Base-by-base conservation (phyloP, 1,140 invertebrate genomes). In the Atta colombica region DNA sequence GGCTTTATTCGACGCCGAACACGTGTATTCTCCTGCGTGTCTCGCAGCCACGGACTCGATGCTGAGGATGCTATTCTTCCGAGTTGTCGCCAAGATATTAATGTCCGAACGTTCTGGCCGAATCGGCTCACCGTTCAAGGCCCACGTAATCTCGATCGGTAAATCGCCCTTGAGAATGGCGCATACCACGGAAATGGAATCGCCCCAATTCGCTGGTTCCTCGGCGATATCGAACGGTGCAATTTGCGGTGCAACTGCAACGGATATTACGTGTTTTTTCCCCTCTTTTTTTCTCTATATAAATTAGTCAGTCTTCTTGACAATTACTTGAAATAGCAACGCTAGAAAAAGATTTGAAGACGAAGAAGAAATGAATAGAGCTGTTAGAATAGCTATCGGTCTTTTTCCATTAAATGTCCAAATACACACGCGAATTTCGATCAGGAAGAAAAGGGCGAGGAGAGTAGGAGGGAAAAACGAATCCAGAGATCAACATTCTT, bases 11-110 rank as follows among this genome's bases (percentile, higher is more conserved):
- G 95, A 95, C 12, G 96, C 97, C 14, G 95, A 93, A 87, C 97
- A 97, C 51, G 96, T 96, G 87, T 97, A 97, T 90, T 96, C 96
- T 16, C 97, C 97, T 31, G 96, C 96, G 93, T 98, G 97, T 88
- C 96, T 95, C 6, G 96, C 96, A 45, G 96, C 96, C 10, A 98
- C 97, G 3, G 96, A 96, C 89, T 97, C 97, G 90, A 98, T 97
- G 86, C 96, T 97, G 71, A 98, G 94, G 86, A 97, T 96, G 94
- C 96, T 97, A 77, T 96, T 94, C 77, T 95, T 95, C 82, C 95
- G 95, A 14, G 95, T 95, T 2, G 93, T 95, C 31, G 94, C 92
- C 65, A 94, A 58, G 69, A 95, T 92, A 87, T 91, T 93, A 68
- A 95, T 92, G 60, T 95, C 95, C 6, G 89, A 72, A 78, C 92